phyloP scores from a whole-genome alignment of 2,113 vertebrate genomes.

The Gallinago jamesoni region DNA sequence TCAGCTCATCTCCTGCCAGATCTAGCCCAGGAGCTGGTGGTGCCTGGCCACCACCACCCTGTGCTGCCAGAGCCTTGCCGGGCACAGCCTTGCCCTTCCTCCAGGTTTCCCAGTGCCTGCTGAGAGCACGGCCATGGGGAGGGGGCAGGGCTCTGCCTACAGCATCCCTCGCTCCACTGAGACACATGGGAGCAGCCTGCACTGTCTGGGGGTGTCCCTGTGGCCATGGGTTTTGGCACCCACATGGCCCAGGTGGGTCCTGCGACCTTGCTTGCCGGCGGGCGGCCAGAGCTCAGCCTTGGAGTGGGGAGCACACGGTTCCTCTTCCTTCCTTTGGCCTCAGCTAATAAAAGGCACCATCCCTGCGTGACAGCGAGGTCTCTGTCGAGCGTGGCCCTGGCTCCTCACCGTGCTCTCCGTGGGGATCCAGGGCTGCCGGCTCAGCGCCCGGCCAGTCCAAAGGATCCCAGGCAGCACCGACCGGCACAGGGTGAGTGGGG shows the following conservation, averaged over 20 bases:
- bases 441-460: background rate
- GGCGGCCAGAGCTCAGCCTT: background rate
- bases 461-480: background rate
- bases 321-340: slow-evolving; percentile 50
- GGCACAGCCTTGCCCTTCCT: background rate
- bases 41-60: background rate
- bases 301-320: background rate
- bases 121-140: accelerated
- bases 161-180: background rate
- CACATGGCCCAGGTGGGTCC: background rate
- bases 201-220: background rate
- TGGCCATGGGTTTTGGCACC: background rate
- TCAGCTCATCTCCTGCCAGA: background rate
- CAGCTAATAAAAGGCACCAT: background rate
- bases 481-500: background rate
- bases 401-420: accelerated
- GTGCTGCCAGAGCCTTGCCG: accelerated
- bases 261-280: background rate
- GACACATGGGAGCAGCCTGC: background rate
- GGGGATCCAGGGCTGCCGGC: background rate
- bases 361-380: background rate
- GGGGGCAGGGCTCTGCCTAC: background rate
- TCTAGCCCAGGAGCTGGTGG: background rate
- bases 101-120: background rate
- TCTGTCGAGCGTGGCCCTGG: accelerated